Base-by-base conservation (phyloP, 1,140 invertebrate genomes). In the Venturia canescens region DNA sequence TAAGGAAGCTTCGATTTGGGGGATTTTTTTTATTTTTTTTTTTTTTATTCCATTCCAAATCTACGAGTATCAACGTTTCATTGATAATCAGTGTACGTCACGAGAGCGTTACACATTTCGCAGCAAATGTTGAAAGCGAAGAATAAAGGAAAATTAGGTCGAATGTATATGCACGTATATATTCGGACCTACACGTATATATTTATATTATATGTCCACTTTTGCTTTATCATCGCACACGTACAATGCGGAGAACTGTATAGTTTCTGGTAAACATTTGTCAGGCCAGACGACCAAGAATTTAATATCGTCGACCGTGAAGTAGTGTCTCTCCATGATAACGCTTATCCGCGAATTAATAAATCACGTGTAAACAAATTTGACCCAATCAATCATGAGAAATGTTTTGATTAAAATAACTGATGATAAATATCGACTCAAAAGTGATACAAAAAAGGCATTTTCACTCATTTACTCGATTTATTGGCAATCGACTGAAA, bases 31-130 rank as follows among this genome's bases (percentile, higher is more conserved):
- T n/a, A n/a, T n/a, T n/a, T 34, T 34, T 34, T 34, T 34, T 34
- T 34, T 34, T 34, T 34, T 34, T 34, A 34, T 34, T 34, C 1
- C 1, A 53, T 53, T 16, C 1, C 3, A 53, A 53, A 53, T 34
- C 31, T 34, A 34, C 31, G n/a, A 53, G n/a, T 16, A 3, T 3
- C 3, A 53, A 4, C 15, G 15, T 53, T 53, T 53, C 50, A 53
- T 53, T 53, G 50, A 53, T 53, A 13, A 53, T 4, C 2, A 53
- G 50, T 53, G 50, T 3, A 53, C n/a, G 50, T 53, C 15, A 53
- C 50, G 50, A 53, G 50, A 53, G 50, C 50, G 50, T n/a, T n/a
- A n/a, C 50, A 53, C 50, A n/a, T 53, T 53, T 53, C 15, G n/a
- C 15, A n/a, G 50, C n/a, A 53, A 53, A 15, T 16, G n/a, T n/a